Conservation (phyloP, 2,113 vertebrate genomes). For the Channa maculata region DNA sequence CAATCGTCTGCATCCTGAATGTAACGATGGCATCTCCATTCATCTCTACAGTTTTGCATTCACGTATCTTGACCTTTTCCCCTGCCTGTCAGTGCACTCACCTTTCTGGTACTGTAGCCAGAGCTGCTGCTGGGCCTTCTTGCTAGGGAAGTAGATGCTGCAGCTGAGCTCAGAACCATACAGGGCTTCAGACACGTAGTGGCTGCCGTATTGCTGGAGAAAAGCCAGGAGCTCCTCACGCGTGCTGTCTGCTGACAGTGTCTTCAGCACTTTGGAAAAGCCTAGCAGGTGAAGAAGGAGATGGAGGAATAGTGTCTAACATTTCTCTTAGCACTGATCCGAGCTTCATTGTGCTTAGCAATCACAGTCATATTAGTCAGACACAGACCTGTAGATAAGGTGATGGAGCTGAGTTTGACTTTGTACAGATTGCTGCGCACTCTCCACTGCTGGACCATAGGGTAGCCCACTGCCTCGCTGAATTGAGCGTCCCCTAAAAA, state of each 20-base stretch:
- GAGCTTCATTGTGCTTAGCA: not conserved
- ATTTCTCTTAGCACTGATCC: no score
- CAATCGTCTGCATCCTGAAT: no score
- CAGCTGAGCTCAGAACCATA: conserved; percentile 97
- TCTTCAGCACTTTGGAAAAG: conserved; percentile 94
- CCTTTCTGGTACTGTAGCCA: conserved; percentile 99
- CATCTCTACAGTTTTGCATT: not conserved
- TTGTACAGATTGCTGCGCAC: conserved; percentile 97
- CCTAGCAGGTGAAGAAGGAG: conserved; percentile 77
- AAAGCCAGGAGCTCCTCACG: conserved; percentile 93
- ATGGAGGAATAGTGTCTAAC: not conserved
- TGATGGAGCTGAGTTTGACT: conserved; percentile 96
- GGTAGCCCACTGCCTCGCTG: conserved; percentile 95
- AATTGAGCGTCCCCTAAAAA: conserved; percentile 90
- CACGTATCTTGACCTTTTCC: not conserved
- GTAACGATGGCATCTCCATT: no score
- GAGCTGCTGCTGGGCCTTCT: conserved; percentile 98
- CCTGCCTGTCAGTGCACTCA: conserved; percentile 74
- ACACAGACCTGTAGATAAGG: conserved; percentile 91
- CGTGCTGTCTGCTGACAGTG: conserved; percentile 92
- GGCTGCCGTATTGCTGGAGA: conserved; percentile 93
- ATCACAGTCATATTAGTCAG: not conserved
- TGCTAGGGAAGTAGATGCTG: conserved; percentile 97
- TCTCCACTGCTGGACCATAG: conserved; percentile 97
- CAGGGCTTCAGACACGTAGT: conserved; percentile 94